Conservation (phyloP, 2,888 invertebrate species). For the Augochlorella aurata region DNA sequence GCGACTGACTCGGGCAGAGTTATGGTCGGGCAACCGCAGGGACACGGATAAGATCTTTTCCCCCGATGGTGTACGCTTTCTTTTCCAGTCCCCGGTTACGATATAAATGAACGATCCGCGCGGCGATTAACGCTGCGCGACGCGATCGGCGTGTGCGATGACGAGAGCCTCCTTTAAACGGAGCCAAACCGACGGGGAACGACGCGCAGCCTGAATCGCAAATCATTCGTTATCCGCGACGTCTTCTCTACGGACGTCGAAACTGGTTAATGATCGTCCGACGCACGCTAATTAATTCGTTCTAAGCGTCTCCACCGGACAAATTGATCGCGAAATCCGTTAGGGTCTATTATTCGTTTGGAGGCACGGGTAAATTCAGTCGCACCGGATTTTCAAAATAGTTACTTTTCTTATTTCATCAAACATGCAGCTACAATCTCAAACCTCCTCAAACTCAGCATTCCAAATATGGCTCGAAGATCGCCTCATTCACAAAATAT, state of each 20-base stretch:
- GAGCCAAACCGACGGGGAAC: slow-evolving; percentile 32
- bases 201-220: slow-evolving; percentile 30
- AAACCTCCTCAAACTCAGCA: too few species aligned
- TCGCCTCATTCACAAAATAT: too few species aligned
- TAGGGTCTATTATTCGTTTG: too few species aligned
- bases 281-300: slow-evolving; percentile 17
- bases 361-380: too few species aligned
- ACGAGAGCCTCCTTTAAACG: slow-evolving; percentile 20
- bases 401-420: too few species aligned
- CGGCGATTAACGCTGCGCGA: slow-evolving; percentile 57
- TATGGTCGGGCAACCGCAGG: slow-evolving; percentile 48
- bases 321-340: neutral
- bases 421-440: too few species aligned
- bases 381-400: too few species aligned
- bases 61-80: slow-evolving; percentile 29
- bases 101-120: slow-evolving; percentile 54
- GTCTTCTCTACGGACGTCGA: slow-evolving; percentile 21
- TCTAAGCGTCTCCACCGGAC: neutral
- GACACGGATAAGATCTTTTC: slow-evolving; percentile 57
- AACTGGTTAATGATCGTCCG: slow-evolving; percentile 35
- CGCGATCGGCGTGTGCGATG: slow-evolving; percentile 51
- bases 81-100: slow-evolving; percentile 26
- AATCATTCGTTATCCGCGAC: slow-evolving; percentile 35
- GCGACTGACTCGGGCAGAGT: slow-evolving; percentile 42
- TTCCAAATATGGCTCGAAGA: too few species aligned